Conservation (phyloP, 2,888 invertebrate genomes). For the Drosophila nigricruria region DNA sequence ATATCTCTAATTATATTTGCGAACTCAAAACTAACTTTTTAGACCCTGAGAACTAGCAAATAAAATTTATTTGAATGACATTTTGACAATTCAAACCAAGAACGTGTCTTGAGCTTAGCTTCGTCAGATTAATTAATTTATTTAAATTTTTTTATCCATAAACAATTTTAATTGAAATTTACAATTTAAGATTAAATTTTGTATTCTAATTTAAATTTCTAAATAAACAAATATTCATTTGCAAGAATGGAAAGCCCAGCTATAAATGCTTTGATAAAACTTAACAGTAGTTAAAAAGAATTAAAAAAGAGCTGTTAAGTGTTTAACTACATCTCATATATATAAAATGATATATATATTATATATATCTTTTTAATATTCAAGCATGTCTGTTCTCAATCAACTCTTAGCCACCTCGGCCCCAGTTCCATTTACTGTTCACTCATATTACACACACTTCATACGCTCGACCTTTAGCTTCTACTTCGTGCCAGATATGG, state of each 20-base stretch:
- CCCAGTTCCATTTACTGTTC: constrained; percentile 4
- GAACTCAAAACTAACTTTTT: not conserved
- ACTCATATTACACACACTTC: not conserved
- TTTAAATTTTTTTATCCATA: no score
- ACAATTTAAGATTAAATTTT: no score
- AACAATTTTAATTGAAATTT: no score
- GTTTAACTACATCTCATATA: no score
- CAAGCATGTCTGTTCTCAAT: not conserved
- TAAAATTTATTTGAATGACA: not conserved
- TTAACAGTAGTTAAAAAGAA: no score
- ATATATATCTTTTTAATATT: not conserved
- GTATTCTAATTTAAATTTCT: no score
- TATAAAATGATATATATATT: not conserved
- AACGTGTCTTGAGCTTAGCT: not conserved
- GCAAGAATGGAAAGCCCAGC: not conserved
- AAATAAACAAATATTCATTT: no score
- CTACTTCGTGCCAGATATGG: not conserved
- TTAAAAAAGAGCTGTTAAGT: no score
- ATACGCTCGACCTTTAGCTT: constrained; percentile 1
- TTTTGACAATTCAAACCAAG: not conserved
- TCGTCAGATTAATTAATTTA: no score
- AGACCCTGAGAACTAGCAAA: not conserved
- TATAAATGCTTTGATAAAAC: no score
- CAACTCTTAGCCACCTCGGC: not conserved
- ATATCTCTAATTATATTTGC: no score